Evolutionary conservation across 2,888 invertebrate species (phyloP).

Genomic region (Andricus quercusramuli): DNA sequence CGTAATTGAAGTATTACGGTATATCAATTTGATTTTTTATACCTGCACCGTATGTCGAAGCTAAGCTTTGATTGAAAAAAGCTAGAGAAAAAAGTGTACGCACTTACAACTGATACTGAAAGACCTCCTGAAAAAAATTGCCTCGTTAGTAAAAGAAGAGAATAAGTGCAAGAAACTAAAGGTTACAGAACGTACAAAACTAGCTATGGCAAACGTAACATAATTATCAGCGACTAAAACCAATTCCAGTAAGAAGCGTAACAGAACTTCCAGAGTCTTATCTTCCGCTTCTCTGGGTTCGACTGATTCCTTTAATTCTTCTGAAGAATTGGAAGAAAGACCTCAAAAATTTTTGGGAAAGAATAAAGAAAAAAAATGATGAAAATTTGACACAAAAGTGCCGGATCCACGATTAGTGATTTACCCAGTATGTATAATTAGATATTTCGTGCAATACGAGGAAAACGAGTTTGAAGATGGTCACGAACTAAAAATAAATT

Average conservation of each 20-base stretch:
- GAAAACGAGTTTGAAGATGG: no score
- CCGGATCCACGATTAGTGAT: no score
- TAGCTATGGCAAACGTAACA: neutral
- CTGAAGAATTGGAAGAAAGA: no score
- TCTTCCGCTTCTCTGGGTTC: neutral
- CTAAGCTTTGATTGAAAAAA: neutral
- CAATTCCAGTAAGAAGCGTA: neutral
- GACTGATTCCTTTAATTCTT: neutral
- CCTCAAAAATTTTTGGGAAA: no score
- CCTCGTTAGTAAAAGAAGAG: neutral
- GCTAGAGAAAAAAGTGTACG: neutral
- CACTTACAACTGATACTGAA: neutral
- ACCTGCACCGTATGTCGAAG: neutral
- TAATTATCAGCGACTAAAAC: neutral
- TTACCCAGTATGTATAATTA: no score
- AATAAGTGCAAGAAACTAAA: neutral
- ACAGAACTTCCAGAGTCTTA: neutral
- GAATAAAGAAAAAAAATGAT: no score
- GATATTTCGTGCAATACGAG: no score
- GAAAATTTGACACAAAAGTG: no score
- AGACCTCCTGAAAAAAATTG: neutral
- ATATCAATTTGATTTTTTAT: neutral
- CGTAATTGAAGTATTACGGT: neutral
- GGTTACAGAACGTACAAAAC: neutral
- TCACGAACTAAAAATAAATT: no score